phyloP scores from a whole-genome alignment of 2,113 vertebrate genomes.

The Pandion haliaetus region DNA sequence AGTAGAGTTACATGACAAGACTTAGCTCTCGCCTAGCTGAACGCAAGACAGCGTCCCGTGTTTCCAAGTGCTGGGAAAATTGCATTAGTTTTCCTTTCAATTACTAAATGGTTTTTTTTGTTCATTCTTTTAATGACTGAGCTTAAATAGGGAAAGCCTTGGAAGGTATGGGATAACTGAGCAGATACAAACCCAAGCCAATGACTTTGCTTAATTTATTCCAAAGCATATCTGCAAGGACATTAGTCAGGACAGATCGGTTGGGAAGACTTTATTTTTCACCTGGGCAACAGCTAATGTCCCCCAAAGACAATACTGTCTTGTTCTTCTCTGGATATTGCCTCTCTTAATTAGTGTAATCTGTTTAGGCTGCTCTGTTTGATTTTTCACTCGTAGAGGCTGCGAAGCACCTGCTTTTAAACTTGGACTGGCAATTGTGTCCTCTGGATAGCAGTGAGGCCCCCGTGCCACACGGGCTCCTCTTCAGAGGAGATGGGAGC shows the following conservation, averaged over 20 bases:
- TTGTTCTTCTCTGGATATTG: not conserved
- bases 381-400: not conserved
- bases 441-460: not conserved
- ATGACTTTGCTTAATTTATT: not conserved
- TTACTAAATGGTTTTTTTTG: not conserved
- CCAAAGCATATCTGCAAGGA: not conserved
- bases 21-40: not conserved
- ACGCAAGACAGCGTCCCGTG: not conserved
- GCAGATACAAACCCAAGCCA: not conserved
- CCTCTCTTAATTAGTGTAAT: not conserved
- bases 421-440: not conserved
- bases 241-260: not conserved
- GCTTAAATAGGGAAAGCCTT: not conserved
- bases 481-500: not conserved
- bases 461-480: not conserved
- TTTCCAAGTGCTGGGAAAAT: not conserved
- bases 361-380: not conserved
- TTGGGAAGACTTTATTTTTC: conserved; percentile 25
- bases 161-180: not conserved
- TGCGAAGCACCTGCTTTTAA: not conserved
- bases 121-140: not conserved
- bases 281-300: not conserved
- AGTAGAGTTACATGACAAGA: fast-evolving
- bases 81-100: not conserved
- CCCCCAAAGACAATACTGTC: not conserved